Percentiles rank a stretch among this genome's conserved stretches.
These are phyloP conservation scores for Philaenus spumarius DNA, from an alignment of 1,140 invertebrate genomes.

Conservation along the genomic window DNA sequence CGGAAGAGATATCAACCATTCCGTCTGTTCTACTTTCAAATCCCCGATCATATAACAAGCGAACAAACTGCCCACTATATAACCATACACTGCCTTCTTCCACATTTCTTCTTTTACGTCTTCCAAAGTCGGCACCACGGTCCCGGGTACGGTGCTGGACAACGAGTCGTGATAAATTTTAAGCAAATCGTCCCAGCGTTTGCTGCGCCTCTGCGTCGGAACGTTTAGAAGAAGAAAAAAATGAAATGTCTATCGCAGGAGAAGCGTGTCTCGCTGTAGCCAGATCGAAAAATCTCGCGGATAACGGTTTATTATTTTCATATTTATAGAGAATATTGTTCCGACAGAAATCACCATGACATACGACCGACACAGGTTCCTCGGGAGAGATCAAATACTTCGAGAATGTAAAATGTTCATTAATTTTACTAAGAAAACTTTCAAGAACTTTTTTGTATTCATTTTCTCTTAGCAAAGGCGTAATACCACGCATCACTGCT, in stretches of 20 bases:
- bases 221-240: constrained; percentile 40
- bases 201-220: constrained; percentile 21
- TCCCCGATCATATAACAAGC: no score
- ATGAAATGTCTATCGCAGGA: constrained; percentile 39
- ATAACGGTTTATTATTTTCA: constrained; percentile 24
- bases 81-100: constrained; percentile 3
- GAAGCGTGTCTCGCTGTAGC: constrained; percentile 35
- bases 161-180: constrained; percentile 34
- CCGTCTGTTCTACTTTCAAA: no score
- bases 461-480: background rate
- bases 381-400: constrained; percentile 1
- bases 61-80: background rate
- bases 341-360: constrained; percentile 49
- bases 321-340: constrained; percentile 48
- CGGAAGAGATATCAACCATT: no score
- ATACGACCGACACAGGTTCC: constrained; percentile 41
- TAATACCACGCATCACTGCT: constrained; percentile 2
- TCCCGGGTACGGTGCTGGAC: background rate
- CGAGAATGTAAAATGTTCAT: background rate
- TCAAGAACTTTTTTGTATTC: background rate
- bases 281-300: constrained; percentile 40
- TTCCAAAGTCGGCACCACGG: constrained; percentile 23
- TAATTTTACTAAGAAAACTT: background rate
- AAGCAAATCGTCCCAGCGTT: constrained; percentile 33
- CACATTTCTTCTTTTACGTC: background rate